Evolutionary conservation across 2,113 vertebrate genomes (phyloP).

Genomic region (Cacatua alba): DNA sequence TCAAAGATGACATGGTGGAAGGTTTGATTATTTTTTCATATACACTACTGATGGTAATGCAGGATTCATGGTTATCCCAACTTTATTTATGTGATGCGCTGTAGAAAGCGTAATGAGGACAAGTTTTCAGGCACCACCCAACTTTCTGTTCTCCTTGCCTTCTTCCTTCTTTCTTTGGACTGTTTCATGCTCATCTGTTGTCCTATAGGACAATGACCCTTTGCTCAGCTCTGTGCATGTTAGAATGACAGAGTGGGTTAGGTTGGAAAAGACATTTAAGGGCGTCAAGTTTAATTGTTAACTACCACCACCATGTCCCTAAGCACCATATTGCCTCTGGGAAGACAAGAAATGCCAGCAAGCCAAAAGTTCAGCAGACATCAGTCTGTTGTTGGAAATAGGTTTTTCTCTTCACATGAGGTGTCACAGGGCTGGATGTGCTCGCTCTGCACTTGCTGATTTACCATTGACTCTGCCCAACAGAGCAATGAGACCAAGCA

Average conservation of each 20-base stretch:
- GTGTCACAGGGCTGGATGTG: fast-evolving
- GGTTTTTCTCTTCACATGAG: background rate
- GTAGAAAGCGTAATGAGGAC: background rate
- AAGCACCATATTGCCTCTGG: background rate
- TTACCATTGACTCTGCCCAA: background rate
- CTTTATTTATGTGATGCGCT: background rate
- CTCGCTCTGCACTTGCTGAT: background rate
- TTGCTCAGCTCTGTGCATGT: background rate
- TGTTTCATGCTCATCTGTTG: background rate
- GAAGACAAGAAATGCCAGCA: background rate
- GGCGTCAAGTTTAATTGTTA: background rate
- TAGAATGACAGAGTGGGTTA: background rate
- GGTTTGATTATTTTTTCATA: background rate
- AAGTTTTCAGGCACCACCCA: background rate
- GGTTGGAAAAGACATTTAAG: background rate
- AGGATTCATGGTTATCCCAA: background rate
- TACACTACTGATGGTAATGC: background rate
- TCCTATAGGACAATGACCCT: background rate
- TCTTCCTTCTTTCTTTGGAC: background rate
- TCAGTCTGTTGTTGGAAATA: background rate
- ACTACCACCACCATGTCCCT: background rate
- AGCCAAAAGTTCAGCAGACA: background rate
- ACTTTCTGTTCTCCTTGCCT: background rate
- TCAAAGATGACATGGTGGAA: background rate
- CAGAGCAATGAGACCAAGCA: background rate